Percentiles rank a stretch among this genome's conserved stretches.
Evolutionary conservation across 2,888 invertebrate species (phyloP).

Genomic region (Hyposoter didymator): DNA sequence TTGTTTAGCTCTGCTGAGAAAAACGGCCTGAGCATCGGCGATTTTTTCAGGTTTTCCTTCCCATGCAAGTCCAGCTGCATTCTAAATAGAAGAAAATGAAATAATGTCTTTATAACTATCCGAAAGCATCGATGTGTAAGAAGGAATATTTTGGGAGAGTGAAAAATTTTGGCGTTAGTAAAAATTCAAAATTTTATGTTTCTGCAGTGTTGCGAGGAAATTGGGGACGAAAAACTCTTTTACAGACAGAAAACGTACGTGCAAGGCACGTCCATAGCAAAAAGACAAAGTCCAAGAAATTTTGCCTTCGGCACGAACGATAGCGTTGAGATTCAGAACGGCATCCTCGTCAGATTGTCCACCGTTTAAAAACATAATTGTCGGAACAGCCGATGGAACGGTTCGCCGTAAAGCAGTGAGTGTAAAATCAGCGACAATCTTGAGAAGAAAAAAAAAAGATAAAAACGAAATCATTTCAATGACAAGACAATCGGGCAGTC

Average conservation of each 20-base stretch:
- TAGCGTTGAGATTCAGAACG: constrained; percentile 96
- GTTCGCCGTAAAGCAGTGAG: constrained; percentile 95
- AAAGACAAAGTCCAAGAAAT: constrained; percentile 98
- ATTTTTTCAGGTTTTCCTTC: constrained; percentile 87
- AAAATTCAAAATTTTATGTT: not conserved
- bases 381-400: constrained; percentile 97
- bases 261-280: constrained; percentile 97
- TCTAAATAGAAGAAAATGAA: constrained; percentile 80
- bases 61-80: constrained; percentile 88
- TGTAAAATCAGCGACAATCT: constrained; percentile 95
- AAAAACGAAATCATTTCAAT: not conserved
- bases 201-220: not conserved
- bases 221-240: not conserved
- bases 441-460: not conserved
- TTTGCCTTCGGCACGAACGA: constrained; percentile 91
- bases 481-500: not conserved
- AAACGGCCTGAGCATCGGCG: constrained; percentile 86
- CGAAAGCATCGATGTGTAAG: not conserved
- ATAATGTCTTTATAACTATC: not conserved
- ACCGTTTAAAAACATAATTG: constrained; percentile 97
- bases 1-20: constrained; percentile 87
- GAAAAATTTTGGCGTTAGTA: not conserved
- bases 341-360: constrained; percentile 99
- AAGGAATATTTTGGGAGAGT: not conserved
- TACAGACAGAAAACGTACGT: constrained; percentile 85